Base-by-base conservation (phyloP, 2,113 vertebrate genomes). In the Ceuthmochares aereus region DNA sequence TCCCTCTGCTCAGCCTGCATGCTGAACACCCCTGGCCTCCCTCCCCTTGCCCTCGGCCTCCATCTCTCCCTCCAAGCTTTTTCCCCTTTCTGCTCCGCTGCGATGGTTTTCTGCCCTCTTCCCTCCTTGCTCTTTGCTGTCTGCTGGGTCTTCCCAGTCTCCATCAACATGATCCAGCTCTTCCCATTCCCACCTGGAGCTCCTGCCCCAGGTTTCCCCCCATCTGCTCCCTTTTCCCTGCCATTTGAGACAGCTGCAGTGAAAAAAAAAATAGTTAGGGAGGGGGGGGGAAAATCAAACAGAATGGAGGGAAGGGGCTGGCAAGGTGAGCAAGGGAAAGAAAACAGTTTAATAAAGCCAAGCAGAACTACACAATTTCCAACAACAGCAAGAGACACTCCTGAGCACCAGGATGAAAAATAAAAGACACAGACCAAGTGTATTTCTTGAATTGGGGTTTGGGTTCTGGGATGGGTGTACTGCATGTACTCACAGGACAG, bases 361-460 rank as follows among this genome's bases (percentile, higher is more conserved):
- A 87, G 86, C 37, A 94, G 95, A 88, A 75, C 76, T 21, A 23
- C n/a, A 23, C 40, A 6, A 32, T 72, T 81, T 94, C 83, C 90
- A 94, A 49, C 62, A 81, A 86, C 62, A 92, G 80, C 88, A 81
- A 72, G 66, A 77, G 54, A 84, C 1, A 1, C 77, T 75, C 36
- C 76, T 27, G 47, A 89, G 30, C 60, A 32, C 29, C 8, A 12
- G 62, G 83, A 74, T 54, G 67, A 80, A 95, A 94, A 96, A 88
- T 12, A 88, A 78, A 91, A 90, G 49, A 9, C 27, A 8, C 5
- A 7, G 64, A 84, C 19, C 34, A 59, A 85, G 21, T 0, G 13
- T 5, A 13, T 55, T 45, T 12, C 4, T 2, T 30, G 34, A 75
- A 60, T 52, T 4, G 62, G n/a, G 72, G 49, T 86, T 64, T 51